Evolutionary conservation across 2,797 vertebrate species (phyloP).

Genomic region (Hippocampus kuda): DNA sequence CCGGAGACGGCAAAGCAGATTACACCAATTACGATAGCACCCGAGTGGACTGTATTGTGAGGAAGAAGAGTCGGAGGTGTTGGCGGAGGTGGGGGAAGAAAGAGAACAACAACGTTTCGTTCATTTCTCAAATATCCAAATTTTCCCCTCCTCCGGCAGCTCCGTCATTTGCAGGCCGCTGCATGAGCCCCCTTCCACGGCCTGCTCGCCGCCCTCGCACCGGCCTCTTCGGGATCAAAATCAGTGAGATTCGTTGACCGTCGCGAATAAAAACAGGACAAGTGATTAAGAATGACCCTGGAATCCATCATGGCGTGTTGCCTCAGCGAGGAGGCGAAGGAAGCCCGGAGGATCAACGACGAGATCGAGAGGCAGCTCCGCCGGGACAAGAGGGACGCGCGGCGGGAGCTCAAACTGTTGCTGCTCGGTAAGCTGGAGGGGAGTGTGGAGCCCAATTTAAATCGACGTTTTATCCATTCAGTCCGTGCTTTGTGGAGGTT

Average conservation of each 20-base stretch:
- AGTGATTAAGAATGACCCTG: constrained; percentile 79
- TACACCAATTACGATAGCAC: constrained; percentile 45
- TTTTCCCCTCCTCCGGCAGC: constrained; percentile 28
- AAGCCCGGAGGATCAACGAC: constrained; percentile 88
- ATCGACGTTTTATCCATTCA: too few relatives aligned
- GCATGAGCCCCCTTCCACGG: constrained; percentile 40
- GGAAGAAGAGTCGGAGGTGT: neutral
- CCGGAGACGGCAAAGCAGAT: constrained; percentile 57
- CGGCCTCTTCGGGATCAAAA: constrained; percentile 29
- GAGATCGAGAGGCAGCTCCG: constrained; percentile 91
- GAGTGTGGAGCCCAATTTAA: neutral
- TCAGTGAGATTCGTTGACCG: constrained; percentile 23
- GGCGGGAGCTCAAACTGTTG: constrained; percentile 86
- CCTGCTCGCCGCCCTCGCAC: constrained; percentile 26
- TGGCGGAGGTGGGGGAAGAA: neutral
- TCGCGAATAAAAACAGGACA: neutral
- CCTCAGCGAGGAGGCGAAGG: constrained; percentile 93
- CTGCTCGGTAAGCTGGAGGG: constrained; percentile 73
- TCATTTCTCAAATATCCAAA: constrained; percentile 41
- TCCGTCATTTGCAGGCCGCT: constrained; percentile 37
- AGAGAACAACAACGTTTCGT: constrained; percentile 3
- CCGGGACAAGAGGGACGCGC: constrained; percentile 84
- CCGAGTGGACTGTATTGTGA: constrained; percentile 25
- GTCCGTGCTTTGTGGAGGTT: neutral
- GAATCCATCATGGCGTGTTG: constrained; percentile 97